These are phyloP conservation scores for Quadroppia sp. DNA, from an alignment of 2,888 invertebrate genomes.

Conservation along the genomic window DNA sequence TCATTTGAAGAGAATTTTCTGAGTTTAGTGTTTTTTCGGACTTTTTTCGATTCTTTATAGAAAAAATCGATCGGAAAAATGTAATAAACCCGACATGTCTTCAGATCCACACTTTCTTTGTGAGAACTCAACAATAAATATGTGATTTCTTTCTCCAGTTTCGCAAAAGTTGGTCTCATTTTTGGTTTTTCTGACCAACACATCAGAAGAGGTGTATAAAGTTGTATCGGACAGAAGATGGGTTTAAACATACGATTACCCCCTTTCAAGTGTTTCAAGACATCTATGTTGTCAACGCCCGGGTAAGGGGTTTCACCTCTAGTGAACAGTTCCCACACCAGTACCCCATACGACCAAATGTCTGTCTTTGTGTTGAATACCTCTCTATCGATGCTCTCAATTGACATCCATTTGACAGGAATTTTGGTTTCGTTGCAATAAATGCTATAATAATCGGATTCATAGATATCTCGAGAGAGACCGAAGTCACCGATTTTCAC, in stretches of 20 bases:
- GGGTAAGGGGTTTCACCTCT: conserved; percentile 56
- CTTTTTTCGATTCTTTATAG: neutral
- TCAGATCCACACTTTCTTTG: conserved; percentile 43
- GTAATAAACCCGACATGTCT: conserved; percentile 44
- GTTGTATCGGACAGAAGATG: conserved; percentile 54
- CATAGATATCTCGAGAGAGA: conserved; percentile 58
- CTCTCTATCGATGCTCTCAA: conserved; percentile 55
- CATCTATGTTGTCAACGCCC: conserved; percentile 56
- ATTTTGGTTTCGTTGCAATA: conserved; percentile 54
- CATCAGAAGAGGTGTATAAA: conserved; percentile 52
- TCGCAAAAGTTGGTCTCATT: conserved; percentile 51
- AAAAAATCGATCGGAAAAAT: conserved; percentile 43
- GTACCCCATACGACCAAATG: conserved; percentile 57
- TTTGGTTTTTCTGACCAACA: conserved; percentile 49
- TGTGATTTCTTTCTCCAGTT: conserved; percentile 48
- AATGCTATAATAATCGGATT: conserved; percentile 57
- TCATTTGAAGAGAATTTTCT: neutral
- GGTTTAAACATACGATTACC: conserved; percentile 56
- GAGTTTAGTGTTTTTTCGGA: neutral
- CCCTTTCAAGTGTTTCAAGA: conserved; percentile 54
- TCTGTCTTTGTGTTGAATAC: conserved; percentile 54
- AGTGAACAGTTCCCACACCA: conserved; percentile 57
- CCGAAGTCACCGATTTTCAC: conserved; percentile 61
- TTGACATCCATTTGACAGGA: conserved; percentile 58
- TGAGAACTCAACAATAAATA: conserved; percentile 42